Conservation (phyloP, 2,797 vertebrate genomes). For the Enoplosus armatus region DNA sequence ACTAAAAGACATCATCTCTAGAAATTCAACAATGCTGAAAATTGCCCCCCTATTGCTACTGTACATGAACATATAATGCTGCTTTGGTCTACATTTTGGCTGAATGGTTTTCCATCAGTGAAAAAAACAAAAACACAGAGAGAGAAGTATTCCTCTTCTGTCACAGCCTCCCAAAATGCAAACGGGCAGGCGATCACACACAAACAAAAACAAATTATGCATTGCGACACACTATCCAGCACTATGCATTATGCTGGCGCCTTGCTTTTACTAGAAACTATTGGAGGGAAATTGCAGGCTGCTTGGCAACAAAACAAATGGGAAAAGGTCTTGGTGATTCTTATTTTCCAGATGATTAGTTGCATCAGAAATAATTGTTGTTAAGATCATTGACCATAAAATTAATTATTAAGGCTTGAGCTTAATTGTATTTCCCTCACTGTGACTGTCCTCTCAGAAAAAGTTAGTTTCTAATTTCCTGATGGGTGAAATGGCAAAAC, state of each 20-base stretch:
- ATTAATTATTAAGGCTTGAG: constrained; percentile 78
- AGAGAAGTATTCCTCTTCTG: constrained; percentile 45
- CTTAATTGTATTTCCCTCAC: constrained; percentile 68
- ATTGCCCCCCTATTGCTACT: constrained; percentile 18
- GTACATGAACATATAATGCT: constrained; percentile 38
- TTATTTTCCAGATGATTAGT: constrained; percentile 85
- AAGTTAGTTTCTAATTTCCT: constrained; percentile 65
- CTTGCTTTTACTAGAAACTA: constrained; percentile 63
- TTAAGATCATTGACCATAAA: constrained; percentile 82
- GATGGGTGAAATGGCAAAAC: constrained; percentile 58
- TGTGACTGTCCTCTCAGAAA: constrained; percentile 50
- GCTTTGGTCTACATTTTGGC: constrained; percentile 48
- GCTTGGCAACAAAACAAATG: constrained; percentile 83
- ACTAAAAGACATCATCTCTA: constrained; percentile 35
- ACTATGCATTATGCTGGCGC: constrained; percentile 61
- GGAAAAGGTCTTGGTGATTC: constrained; percentile 75
- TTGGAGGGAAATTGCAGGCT: constrained; percentile 73
- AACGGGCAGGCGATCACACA: constrained; percentile 66
- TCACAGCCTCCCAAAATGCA: constrained; percentile 64
- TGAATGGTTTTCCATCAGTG: constrained; percentile 54
- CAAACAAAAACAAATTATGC: constrained; percentile 77
- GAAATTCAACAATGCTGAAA: constrained; percentile 36
- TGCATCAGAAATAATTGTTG: constrained; percentile 80
- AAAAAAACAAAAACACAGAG: constrained; percentile 17
- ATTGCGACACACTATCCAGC: constrained; percentile 59